Percentiles rank a stretch among this genome's conserved stretches.
Evolutionary conservation across 2,113 vertebrate species (phyloP).

Genomic region (Athene cunicularia): DNA sequence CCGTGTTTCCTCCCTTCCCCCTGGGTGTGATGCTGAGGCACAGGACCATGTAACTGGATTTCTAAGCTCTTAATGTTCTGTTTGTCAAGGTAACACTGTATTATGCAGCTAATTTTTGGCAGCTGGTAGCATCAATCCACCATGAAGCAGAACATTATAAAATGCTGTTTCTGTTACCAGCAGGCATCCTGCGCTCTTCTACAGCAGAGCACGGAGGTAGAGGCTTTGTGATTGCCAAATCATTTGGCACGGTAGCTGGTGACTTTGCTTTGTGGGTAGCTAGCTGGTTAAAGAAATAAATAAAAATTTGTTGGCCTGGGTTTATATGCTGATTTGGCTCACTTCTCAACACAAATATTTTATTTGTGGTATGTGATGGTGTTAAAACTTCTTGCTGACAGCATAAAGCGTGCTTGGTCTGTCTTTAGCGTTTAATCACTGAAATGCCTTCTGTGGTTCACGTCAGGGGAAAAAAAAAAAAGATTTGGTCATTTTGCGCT

Average conservation of each 20-base stretch:
- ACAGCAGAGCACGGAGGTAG: neutral
- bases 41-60: rapidly evolving
- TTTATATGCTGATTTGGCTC: neutral
- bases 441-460: neutral
- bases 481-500: neutral
- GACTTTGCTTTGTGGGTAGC: neutral
- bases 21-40: neutral
- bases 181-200: rapidly evolving
- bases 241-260: neutral
- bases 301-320: neutral
- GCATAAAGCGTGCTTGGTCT: neutral
- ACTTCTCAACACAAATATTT: neutral
- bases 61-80: rapidly evolving
- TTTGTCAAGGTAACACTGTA: rapidly evolving
- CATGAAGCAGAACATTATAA: neutral
- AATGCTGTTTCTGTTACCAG: rapidly evolving
- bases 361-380: neutral
- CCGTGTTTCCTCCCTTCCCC: neutral
- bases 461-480: neutral
- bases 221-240: neutral
- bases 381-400: neutral
- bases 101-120: neutral
- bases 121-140: rapidly evolving
- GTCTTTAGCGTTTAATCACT: neutral
- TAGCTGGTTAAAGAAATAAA: neutral